Conservation (phyloP, 2,888 invertebrate genomes). For the Cryptophagus acutangulus region DNA sequence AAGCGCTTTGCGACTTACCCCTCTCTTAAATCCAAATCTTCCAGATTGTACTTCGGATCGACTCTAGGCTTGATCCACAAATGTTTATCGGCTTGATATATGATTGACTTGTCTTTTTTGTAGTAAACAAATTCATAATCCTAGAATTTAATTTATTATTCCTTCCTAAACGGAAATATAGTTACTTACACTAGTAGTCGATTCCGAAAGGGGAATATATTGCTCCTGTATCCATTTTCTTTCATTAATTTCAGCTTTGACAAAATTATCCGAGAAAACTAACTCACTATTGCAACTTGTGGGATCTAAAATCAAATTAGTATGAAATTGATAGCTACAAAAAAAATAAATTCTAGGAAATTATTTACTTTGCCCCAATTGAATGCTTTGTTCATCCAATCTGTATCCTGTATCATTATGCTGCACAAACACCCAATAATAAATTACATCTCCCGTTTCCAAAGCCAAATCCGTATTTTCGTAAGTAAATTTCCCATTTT, state of each 20-base stretch:
- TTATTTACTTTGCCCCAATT: too few relatives aligned
- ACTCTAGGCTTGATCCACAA: constrained; percentile 42
- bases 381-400: too few relatives aligned
- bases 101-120: constrained; percentile 4
- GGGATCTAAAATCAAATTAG: too few relatives aligned
- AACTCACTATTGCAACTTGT: too few relatives aligned
- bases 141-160: constrained; percentile 26
- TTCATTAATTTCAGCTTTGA: too few relatives aligned
- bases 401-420: constrained; percentile 49
- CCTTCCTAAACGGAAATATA: too few relatives aligned
- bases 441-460: constrained; percentile 53
- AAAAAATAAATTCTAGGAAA: too few relatives aligned
- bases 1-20: constrained; percentile 38
- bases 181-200: too few relatives aligned
- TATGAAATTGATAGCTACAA: too few relatives aligned
- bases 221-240: constrained; percentile 57
- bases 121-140: constrained; percentile 51
- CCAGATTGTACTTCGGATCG: constrained; percentile 27
- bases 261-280: too few relatives aligned
- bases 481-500: constrained; percentile 52
- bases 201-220: constrained; percentile 45
- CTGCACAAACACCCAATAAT: constrained; percentile 60
- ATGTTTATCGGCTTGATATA: neutral
- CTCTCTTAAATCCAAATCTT: constrained; percentile 39
- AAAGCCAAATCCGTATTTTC: constrained; percentile 49